Evolutionary conservation across 2,797 vertebrate species (phyloP).

Genomic region (Tamandua tetradactyla): DNA sequence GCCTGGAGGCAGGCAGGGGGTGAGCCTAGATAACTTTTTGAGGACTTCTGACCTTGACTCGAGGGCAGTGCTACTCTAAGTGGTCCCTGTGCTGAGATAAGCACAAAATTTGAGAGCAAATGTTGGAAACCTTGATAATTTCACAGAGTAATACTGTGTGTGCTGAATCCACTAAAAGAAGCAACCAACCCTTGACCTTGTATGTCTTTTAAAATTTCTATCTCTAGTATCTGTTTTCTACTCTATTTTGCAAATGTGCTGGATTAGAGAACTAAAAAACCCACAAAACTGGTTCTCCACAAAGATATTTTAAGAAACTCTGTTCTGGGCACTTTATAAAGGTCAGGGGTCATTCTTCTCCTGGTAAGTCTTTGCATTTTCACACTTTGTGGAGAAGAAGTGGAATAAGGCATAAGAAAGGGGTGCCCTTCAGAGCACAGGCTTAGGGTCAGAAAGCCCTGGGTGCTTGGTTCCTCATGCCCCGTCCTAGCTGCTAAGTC

Average conservation of each 20-base stretch:
- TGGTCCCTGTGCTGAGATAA: not conserved
- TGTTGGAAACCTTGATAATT: not conserved
- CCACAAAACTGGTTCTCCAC: not conserved
- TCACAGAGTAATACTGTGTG: not conserved
- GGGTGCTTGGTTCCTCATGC: not conserved
- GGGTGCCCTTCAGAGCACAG: no score
- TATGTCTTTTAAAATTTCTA: not conserved
- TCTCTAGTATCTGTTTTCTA: conserved; percentile 16
- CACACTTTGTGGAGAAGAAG: not conserved
- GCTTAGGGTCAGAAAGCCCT: not conserved
- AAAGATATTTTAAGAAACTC: not conserved
- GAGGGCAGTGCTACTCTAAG: not conserved
- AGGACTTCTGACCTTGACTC: not conserved
- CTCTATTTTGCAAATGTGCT: conserved; percentile 18
- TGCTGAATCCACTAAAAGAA: not conserved
- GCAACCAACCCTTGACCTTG: not conserved
- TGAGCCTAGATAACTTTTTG: not conserved
- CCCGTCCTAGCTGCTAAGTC: not conserved
- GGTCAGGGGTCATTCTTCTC: not conserved
- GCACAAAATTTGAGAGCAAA: not conserved
- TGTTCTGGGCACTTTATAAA: not conserved
- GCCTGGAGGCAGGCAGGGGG: not conserved
- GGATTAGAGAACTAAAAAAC: conserved; percentile 15
- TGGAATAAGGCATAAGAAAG: no score
- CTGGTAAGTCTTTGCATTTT: not conserved